Percentiles rank a stretch among this genome's conserved stretches.
Evolutionary conservation across 2,113 vertebrate genomes (phyloP).

Genomic region (Strix uralensis): DNA sequence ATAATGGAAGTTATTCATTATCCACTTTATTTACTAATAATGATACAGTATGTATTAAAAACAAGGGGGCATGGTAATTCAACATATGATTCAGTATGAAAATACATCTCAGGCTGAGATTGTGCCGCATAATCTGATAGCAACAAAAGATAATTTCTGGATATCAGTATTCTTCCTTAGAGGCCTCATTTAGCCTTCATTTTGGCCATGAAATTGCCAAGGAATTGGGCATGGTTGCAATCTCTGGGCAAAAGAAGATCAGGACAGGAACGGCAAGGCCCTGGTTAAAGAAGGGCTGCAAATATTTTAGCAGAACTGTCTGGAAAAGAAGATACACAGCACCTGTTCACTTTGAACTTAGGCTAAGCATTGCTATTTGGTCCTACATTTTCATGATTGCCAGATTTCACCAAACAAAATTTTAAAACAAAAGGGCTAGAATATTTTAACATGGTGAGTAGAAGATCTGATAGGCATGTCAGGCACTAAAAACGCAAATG

Average conservation of each 20-base stretch:
- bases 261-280: not conserved
- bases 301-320: not conserved
- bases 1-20: not conserved
- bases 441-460: not conserved
- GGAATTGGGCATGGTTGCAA: not conserved
- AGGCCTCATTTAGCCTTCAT: not conserved
- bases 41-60: not conserved
- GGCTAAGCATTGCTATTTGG: not conserved
- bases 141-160: not conserved
- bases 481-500: constrained; percentile 43
- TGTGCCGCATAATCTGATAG: not conserved
- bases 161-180: not conserved
- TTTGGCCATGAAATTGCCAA: not conserved
- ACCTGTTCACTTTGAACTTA: not conserved
- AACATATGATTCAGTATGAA: not conserved
- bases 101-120: not conserved
- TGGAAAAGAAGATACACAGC: not conserved
- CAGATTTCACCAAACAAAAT: not conserved
- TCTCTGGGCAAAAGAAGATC: not conserved
- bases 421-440: not conserved
- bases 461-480: not conserved
- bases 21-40: not conserved
- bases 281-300: not conserved
- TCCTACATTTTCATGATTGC: not conserved
- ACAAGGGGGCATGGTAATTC: not conserved